These are phyloP conservation scores for Pteromalus puparum DNA, from an alignment of 1,140 invertebrate species.

Conservation along the genomic window DNA sequence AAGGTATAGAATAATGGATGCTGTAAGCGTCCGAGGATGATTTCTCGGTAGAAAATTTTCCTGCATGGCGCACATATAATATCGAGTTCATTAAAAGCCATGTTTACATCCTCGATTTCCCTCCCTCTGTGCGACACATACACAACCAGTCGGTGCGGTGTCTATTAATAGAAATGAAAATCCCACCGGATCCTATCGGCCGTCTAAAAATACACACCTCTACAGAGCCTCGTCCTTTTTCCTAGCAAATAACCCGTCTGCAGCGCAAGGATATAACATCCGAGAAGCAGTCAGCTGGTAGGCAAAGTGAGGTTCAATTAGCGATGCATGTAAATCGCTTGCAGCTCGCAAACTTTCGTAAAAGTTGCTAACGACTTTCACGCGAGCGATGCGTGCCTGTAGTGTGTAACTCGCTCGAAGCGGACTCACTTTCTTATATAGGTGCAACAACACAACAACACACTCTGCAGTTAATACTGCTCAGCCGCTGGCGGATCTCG, in stretches of 20 bases:
- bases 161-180: background rate
- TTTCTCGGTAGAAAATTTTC: too few species aligned
- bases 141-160: too few species aligned
- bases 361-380: conserved; percentile 46
- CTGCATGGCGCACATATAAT: too few species aligned
- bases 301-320: background rate
- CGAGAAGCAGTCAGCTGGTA: background rate
- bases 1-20: too few species aligned
- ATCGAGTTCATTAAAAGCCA: background rate
- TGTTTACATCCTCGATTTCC: background rate
- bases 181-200: background rate
- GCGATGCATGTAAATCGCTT: background rate
- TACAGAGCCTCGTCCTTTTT: background rate
- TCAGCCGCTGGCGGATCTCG: background rate
- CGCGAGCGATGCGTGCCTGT: conserved; percentile 18
- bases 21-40: too few species aligned
- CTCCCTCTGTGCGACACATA: too few species aligned
- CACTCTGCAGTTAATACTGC: too few species aligned
- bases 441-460: too few species aligned
- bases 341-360: background rate
- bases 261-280: background rate
- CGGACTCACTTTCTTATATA: conserved; percentile 40
- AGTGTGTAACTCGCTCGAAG: background rate
- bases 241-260: background rate
- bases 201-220: background rate